A percentile compares a stretch with the other conserved stretches of the same genome.
phyloP scores from a whole-genome alignment of 2,797 vertebrate species.

The Decapterus maruadsi region DNA sequence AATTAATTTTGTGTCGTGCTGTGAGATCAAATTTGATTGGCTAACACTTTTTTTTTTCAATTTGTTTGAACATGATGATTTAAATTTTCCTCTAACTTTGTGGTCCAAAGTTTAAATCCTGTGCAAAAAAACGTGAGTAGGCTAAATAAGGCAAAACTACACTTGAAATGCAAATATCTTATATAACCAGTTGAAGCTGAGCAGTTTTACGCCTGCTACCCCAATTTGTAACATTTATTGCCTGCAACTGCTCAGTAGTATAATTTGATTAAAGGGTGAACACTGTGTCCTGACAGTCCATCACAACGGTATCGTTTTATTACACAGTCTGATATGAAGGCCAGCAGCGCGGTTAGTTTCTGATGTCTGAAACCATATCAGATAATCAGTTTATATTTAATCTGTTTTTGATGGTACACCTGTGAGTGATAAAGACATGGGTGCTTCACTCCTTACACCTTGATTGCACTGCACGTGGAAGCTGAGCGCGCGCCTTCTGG shows the following conservation, averaged over 20 bases:
- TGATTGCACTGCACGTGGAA: too few species aligned
- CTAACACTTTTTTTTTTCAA: too few species aligned
- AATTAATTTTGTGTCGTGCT: not conserved
- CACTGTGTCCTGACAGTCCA: constrained; percentile 10
- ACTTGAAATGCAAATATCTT: constrained; percentile 5
- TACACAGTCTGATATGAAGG: constrained; percentile 15
- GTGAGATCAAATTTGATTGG: not conserved
- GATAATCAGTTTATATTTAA: constrained; percentile 36
- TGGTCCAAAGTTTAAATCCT: not conserved
- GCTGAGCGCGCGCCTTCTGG: too few species aligned
- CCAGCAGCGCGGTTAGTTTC: not conserved
- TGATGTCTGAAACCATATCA: constrained; percentile 31
- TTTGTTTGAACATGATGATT: not conserved
- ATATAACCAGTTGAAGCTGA: not conserved
- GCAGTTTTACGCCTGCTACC: not conserved
- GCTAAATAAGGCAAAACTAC: not conserved
- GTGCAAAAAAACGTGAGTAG: too few species aligned
- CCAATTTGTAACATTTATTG: constrained; percentile 9
- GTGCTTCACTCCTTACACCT: constrained; percentile 2
- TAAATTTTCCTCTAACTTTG: not conserved
- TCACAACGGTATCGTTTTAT: constrained; percentile 6
- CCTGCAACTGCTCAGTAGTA: not conserved
- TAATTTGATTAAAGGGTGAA: constrained; percentile 32
- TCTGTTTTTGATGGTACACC: constrained; percentile 25
- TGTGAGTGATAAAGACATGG: constrained; percentile 5